A percentile compares a stretch with the other conserved stretches of the same genome.
These are phyloP conservation scores for Meteorus colon DNA, from an alignment of 2,888 invertebrate species.

Conservation along the genomic window DNA sequence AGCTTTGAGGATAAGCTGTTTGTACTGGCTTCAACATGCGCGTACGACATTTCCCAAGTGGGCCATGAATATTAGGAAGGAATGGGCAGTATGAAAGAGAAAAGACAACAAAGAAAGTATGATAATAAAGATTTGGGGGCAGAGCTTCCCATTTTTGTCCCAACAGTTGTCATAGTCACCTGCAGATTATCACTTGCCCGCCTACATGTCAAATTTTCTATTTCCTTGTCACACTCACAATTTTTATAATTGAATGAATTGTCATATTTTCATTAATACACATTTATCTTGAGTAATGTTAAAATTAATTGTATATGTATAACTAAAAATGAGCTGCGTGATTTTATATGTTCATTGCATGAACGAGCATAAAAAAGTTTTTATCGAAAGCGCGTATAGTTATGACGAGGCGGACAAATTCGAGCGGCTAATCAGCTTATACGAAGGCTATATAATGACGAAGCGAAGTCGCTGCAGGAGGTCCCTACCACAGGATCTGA, in stretches of 20 bases:
- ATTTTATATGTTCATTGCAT: slow-evolving; percentile 8
- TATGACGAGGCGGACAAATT: slow-evolving; percentile 70
- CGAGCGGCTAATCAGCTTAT: slow-evolving; percentile 70
- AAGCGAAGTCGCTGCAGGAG: slow-evolving; percentile 63
- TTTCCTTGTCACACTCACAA: slow-evolving; percentile 8
- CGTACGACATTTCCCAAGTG: slow-evolving; percentile 23
- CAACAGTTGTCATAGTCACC: slow-evolving; percentile 66
- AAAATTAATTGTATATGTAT: neutral
- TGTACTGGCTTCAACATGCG: slow-evolving; percentile 41
- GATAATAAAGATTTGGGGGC: slow-evolving; percentile 17
- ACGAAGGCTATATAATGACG: slow-evolving; percentile 64
- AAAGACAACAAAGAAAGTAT: neutral
- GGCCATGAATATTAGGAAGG: neutral
- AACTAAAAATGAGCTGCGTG: slow-evolving; percentile 9
- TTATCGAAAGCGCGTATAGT: slow-evolving; percentile 9
- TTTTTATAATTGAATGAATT: slow-evolving; percentile 18
- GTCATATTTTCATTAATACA: neutral
- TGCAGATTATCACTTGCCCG: slow-evolving; percentile 70
- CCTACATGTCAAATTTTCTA: slow-evolving; percentile 50
- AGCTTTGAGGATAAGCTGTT: slow-evolving; percentile 60
- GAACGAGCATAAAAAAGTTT: neutral
- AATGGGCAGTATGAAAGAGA: neutral
- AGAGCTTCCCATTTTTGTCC: slow-evolving; percentile 39
- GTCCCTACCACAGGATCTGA: slow-evolving; percentile 65
- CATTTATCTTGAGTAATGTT: neutral